Evolutionary conservation across 2,888 invertebrate species (phyloP), one percentile per base, ranked within the genome.

Genomic region (Acholoe squamosa): DNA sequence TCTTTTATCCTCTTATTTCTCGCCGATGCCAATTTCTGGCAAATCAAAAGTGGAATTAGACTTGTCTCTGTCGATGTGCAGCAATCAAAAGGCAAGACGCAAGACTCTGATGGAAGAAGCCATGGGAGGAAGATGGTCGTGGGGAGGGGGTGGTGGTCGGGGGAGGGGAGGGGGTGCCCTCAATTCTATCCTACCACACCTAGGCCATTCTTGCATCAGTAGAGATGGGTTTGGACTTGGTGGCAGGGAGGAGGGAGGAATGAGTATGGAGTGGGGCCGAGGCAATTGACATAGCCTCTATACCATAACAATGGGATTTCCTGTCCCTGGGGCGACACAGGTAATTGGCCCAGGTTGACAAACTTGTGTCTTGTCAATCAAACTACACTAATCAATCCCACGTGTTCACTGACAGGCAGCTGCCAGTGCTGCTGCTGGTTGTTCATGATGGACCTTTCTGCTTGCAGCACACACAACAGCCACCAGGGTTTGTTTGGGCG

Each of bases 21-120:
- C 61, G n/a, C 80, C 33, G 43, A 19, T n/a, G 34, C 43, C 80
- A 80, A 33, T 80, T 33, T 5, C 34, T 43, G 33, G 43, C 80
- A 80, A 80, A 80, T 80, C 80, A 80, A 43, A 80, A 80, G 43
- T 34, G 80, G 43, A 80, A 80, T 80, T 80, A 80, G 34, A 16
- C 80, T 43, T 33, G 80, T 80, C 80, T 80, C 33, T 3, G 25
- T 71, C 71, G 71, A 71, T 71, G 71, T 28, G 28, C 16, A 22
- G 34, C 80, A 80, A 34, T 80, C 80, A 80, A 43, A 80, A 80
- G 80, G 43, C 80, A 80, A 43, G 33, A 43, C 31, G 71, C 25
- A 61, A 19, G 61, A 43, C 3, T 43, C 10, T 43, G 43, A 43
- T 43, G 10, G 43, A 43, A 10, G 43, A 43, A 43, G 43, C 43